Evolutionary conservation across 2,888 invertebrate species (phyloP).

Genomic region (Eupithecia inturbata): DNA sequence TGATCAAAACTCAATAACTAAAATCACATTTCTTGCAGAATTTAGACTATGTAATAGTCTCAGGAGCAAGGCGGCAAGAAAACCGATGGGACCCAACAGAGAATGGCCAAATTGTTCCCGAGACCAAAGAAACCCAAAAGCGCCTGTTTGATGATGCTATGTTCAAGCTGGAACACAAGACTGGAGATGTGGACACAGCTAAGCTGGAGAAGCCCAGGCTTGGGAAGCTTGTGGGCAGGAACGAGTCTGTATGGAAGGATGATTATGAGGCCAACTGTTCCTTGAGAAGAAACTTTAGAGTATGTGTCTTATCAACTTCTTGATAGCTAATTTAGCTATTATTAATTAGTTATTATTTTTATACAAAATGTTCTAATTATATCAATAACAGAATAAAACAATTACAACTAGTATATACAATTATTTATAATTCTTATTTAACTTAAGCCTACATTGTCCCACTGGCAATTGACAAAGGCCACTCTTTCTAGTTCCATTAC

Average conservation of each 20-base stretch:
- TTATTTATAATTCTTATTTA: no score
- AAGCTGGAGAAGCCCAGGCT: slow-evolving; percentile 89
- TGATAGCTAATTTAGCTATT: background rate
- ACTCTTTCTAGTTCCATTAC: background rate
- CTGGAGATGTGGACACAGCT: slow-evolving; percentile 89
- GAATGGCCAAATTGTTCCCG: slow-evolving; percentile 96
- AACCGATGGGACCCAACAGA: slow-evolving; percentile 98
- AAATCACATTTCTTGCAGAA: slow-evolving; percentile 85
- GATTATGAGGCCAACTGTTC: slow-evolving; percentile 95
- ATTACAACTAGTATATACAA: no score
- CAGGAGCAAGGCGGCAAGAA: slow-evolving; percentile 98
- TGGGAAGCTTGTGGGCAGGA: slow-evolving; percentile 89
- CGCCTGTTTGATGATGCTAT: slow-evolving; percentile 97
- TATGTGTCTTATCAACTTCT: slow-evolving; percentile 66
- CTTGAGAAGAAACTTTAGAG: slow-evolving; percentile 93
- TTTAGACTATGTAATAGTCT: slow-evolving; percentile 97
- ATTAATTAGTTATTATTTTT: no score
- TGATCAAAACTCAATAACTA: background rate
- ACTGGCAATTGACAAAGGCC: no score
- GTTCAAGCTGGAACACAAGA: slow-evolving; percentile 97
- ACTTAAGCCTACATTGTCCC: no score
- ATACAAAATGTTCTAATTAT: no score
- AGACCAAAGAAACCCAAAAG: slow-evolving; percentile 95
- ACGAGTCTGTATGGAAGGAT: slow-evolving; percentile 94
- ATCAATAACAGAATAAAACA: no score